A percentile compares a stretch with the other conserved stretches of the same genome.
Conservation (phyloP, 2,113 vertebrate species). For the Brachirus orientalis region DNA sequence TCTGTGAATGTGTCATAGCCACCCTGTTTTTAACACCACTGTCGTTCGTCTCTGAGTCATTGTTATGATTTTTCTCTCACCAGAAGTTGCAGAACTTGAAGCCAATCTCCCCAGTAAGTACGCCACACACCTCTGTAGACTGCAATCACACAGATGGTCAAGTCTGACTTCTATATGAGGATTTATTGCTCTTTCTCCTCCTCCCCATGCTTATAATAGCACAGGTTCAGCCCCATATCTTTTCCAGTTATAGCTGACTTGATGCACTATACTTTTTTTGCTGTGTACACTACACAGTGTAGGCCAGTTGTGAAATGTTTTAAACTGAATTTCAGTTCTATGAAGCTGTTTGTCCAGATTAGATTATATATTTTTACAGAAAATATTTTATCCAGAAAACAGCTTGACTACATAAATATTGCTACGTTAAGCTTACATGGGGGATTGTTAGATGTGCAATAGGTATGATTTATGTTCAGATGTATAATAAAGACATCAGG, state of each 20-base stretch:
- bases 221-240: not conserved
- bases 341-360: not conserved
- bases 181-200: not conserved
- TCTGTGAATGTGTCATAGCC: too few species aligned
- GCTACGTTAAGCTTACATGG: too few species aligned
- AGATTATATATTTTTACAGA: not conserved
- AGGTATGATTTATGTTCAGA: not conserved
- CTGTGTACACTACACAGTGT: not conserved
- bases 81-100: conserved; percentile 99
- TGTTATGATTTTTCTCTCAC: conserved; percentile 58
- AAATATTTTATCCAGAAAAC: too few species aligned
- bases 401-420: too few species aligned
- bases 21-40: not conserved
- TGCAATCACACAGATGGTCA: not conserved
- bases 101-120: conserved; percentile 97
- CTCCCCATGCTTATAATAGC: not conserved
- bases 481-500: not conserved
- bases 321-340: too few species aligned
- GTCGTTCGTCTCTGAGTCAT: not conserved
- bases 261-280: too few species aligned
- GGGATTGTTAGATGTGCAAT: not conserved
- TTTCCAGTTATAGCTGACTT: too few species aligned
- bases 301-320: not conserved
- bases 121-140: not conserved
- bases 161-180: not conserved